Evolutionary conservation across 2,797 vertebrate species (phyloP), one percentile per base, ranked within the genome.

Genomic region (Coregonus ussuriensis): DNA sequence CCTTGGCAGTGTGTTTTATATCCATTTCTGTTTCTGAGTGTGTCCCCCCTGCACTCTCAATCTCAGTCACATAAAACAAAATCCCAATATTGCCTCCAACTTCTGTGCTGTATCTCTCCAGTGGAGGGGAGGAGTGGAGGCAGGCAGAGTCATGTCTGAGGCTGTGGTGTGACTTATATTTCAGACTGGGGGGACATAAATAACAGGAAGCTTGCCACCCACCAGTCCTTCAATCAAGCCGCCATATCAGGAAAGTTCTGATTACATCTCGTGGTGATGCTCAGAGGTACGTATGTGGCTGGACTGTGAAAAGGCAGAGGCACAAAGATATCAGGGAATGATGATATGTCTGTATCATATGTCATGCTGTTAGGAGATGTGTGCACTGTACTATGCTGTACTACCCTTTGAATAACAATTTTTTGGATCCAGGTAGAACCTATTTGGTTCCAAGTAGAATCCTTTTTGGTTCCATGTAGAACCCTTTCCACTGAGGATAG

Each of bases 111-210:
- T 76, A 77, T 86, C 78, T 82, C 74, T 85, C 73, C 35, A 75
- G 72, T 76, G 81, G 73, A 71, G 84, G 69, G 65, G 79, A 80
- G 56, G 41, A 70, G 77, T 65, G 73, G 76, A 84, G 82, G 79
- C 85, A 83, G 87, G 87, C 41, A 69, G 82, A 75, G 77, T 76
- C 78, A 68, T 76, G 86, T 85, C 83, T 85, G 85, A 84, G 79
- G 41, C 82, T 79, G 88, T 74, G 7, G 15, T 51, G 84, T 92
- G 88, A 93, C 91, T 91, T 93, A 92, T 93, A 87, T 91, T 87
- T 86, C 78, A 86, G 79, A 89, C 81, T 84, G 77, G 65, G 78
- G 80, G 83, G 78, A 84, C 86, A 92, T 91, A 90, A 93, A 93
- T 90, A 93, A 93, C 85, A 85, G 83, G 80, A 66, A 72, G 85